phyloP scores from a whole-genome alignment of 2,797 vertebrate genomes.

The Atherinosoma microstoma region DNA sequence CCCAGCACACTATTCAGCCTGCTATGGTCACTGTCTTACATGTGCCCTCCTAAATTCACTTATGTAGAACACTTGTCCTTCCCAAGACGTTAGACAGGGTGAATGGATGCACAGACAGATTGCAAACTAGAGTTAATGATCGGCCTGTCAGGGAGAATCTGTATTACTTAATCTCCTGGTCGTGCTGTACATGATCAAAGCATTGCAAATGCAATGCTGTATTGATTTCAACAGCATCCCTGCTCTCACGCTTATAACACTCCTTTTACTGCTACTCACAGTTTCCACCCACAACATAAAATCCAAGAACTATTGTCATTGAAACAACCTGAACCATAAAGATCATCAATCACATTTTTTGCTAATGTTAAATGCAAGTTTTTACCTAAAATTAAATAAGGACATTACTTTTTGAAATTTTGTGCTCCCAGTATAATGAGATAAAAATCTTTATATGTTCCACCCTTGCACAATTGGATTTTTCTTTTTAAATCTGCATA shows the following conservation, averaged over 20 bases:
- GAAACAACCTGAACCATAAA: slow-evolving; percentile 28
- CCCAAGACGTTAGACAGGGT: slow-evolving; percentile 65
- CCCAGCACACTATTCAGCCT: slow-evolving; percentile 42
- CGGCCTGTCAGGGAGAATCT: slow-evolving; percentile 73
- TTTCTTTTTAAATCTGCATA: slow-evolving; percentile 32
- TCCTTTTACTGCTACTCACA: slow-evolving; percentile 41
- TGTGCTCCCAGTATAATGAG: neutral
- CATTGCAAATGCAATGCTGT: slow-evolving; percentile 70
- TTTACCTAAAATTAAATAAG: neutral
- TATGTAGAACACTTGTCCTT: slow-evolving; percentile 77
- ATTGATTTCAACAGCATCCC: slow-evolving; percentile 74
- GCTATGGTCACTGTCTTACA: slow-evolving; percentile 69
- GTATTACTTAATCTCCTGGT: slow-evolving; percentile 77
- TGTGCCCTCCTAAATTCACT: slow-evolving; percentile 72
- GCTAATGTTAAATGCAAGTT: neutral
- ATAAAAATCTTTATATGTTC: neutral
- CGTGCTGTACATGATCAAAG: slow-evolving; percentile 75
- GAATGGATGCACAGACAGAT: slow-evolving; percentile 65
- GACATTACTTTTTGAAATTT: neutral
- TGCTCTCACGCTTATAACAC: slow-evolving; percentile 53
- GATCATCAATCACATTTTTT: neutral
- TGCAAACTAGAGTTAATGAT: slow-evolving; percentile 79
- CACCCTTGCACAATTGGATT: slow-evolving; percentile 4
- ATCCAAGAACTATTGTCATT: slow-evolving; percentile 33
- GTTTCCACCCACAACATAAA: slow-evolving; percentile 48